Percentiles rank a stretch among this genome's conserved stretches.
Evolutionary conservation across 2,113 vertebrate genomes (phyloP).

Genomic region (Perccottus glenii): DNA sequence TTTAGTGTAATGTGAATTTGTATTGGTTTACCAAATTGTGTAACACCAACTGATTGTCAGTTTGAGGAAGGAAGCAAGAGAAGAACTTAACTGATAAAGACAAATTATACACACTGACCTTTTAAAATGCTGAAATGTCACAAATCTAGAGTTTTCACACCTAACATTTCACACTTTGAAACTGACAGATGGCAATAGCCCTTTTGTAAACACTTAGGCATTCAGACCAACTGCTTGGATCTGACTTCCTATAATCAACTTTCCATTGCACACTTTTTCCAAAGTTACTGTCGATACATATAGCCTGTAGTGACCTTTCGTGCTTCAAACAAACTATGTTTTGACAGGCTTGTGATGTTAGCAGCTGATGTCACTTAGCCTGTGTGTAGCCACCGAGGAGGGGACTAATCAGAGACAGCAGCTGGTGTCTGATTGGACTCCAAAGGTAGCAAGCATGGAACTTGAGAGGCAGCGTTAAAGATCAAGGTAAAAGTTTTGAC

Average conservation of each 20-base stretch:
- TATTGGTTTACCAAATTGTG: conserved; percentile 1
- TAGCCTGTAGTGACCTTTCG: background rate
- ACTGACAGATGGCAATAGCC: background rate
- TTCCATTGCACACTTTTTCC: background rate
- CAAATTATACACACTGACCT: background rate
- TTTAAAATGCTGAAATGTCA: conserved; percentile 3
- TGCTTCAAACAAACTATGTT: background rate
- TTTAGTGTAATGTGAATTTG: background rate
- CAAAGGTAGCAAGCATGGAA: conserved; percentile 16
- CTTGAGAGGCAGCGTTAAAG: conserved; percentile 20
- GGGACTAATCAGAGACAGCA: conserved; percentile 59
- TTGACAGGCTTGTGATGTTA: background rate
- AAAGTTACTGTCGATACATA: background rate
- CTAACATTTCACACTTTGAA: background rate
- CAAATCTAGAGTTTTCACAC: conserved; percentile 19
- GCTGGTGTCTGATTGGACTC: conserved; percentile 54
- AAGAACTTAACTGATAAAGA: conserved; percentile 20
- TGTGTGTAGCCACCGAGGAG: conserved; percentile 22
- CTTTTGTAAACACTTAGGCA: background rate
- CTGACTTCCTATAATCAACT: background rate
- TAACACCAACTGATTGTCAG: conserved; percentile 16
- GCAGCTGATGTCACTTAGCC: conserved; percentile 51
- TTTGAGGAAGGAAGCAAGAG: conserved; percentile 59
- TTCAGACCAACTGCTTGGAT: background rate
- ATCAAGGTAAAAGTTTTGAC: conserved; percentile 16